Percentiles rank a stretch among this genome's conserved stretches.
Conservation (phyloP, 1,140 invertebrate species). For the Diorhabda sublineata region DNA sequence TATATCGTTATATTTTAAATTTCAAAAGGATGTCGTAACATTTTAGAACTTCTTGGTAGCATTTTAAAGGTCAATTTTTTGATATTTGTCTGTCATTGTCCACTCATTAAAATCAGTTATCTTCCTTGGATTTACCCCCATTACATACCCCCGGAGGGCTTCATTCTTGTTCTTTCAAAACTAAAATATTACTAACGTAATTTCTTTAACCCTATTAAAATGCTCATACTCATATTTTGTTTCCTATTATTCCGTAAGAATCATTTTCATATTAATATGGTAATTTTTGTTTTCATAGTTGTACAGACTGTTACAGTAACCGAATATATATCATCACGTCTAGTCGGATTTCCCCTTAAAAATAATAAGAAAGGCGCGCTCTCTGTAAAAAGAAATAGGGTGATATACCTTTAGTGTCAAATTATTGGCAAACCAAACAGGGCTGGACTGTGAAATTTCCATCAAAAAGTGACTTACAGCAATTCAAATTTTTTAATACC, state of each 20-base stretch:
- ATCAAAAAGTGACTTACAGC: background rate
- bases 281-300: slow-evolving; percentile 23
- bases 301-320: slow-evolving; percentile 11
- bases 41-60: too few relatives aligned
- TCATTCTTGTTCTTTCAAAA: slow-evolving; percentile 6
- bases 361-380: background rate
- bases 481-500: too few relatives aligned
- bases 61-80: too few relatives aligned
- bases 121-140: too few relatives aligned
- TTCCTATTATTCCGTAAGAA: slow-evolving; percentile 16
- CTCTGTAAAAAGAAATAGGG: background rate
- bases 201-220: slow-evolving; percentile 1
- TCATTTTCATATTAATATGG: slow-evolving; percentile 33
- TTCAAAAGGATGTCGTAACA: too few relatives aligned
- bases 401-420: background rate
- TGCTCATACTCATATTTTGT: slow-evolving; percentile 6
- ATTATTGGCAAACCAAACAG: background rate
- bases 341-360: background rate
- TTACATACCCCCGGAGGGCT: background rate
- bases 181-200: slow-evolving; percentile 9
- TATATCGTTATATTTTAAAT: too few relatives aligned
- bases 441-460: background rate
- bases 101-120: too few relatives aligned
- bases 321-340: slow-evolving; percentile 2
- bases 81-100: too few relatives aligned